Base-by-base conservation (phyloP, 2,797 vertebrate genomes). In the Nannoperca australis region DNA sequence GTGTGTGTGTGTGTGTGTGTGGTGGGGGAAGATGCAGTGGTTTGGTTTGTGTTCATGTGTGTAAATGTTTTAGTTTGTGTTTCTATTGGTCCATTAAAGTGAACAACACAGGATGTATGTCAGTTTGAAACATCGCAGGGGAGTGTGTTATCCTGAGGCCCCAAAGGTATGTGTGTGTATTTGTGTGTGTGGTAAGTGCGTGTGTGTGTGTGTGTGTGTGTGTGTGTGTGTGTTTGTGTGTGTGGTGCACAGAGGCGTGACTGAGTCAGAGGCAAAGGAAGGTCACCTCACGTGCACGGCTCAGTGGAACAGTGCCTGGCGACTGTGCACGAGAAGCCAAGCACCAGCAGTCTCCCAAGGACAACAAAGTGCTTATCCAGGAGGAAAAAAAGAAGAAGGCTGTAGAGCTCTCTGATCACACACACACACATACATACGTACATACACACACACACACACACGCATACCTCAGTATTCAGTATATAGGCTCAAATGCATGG, bases 311-410 rank as follows among this genome's bases (percentile, higher is more conserved):
- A 85, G 88, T 54, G 85, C 88, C 84, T 83, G 79, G 87, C 42
- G 69, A 88, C 66, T 67, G 87, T 91, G 91, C 91, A 76, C 71
- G 63, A 88, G 89, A 73, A 90, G 91, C 91, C 82, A 85, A 91
- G 91, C 90, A 91, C 91, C 90, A 91, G 91, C 89, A 89, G 91
- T 87, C 91, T 93, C 86, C 73, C 93, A 94, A 94, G 93, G 93
- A 94, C 93, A 92, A 93, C 92, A 93, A 94, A 93, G 88, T 93
- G 93, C 92, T 93, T 93, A 93, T 91, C 83, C 83, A 90, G 81
- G 88, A 82, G 88, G 90, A 89, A 84, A 78, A 76, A 58, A 85
- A 76, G 75, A 78, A 81, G 81, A 82, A 85, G 85, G 85, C 80
- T 78, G 59, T 77, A 75, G 83, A 79, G 83, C 83, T 82, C 81